Evolutionary conservation across 2,797 vertebrate species (phyloP).

Genomic region (Peromyscus melanophrys): DNA sequence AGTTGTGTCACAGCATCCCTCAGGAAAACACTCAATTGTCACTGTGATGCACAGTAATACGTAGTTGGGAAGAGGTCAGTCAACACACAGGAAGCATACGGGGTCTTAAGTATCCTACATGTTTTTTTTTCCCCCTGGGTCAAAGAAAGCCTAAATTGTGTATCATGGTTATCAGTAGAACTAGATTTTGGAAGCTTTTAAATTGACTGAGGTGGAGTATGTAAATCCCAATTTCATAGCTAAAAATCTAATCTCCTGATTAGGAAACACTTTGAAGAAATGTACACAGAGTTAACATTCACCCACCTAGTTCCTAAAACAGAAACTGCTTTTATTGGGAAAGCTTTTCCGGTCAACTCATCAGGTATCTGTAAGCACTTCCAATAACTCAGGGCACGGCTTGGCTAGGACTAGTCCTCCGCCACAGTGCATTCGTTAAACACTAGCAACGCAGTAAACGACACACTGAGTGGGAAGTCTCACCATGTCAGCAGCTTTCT

Average conservation of each 20-base stretch:
- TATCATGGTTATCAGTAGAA: background rate
- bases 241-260: constrained; percentile 52
- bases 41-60: background rate
- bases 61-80: background rate
- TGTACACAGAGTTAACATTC: constrained; percentile 37
- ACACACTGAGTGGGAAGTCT: constrained; percentile 67
- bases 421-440: background rate
- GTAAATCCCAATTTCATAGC: background rate
- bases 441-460: background rate
- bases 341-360: constrained; percentile 32
- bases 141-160: constrained; percentile 23
- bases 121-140: background rate
- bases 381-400: background rate
- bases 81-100: background rate
- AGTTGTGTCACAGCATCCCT: background rate
- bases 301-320: constrained; percentile 20
- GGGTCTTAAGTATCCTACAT: background rate
- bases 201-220: constrained; percentile 25
- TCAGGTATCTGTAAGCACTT: constrained; percentile 16
- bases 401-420: background rate
- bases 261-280: constrained; percentile 63
- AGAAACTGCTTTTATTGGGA: background rate
- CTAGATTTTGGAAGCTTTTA: constrained; percentile 25
- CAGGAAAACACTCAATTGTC: background rate
- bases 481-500: constrained; percentile 99